Evolutionary conservation across 2,113 vertebrate species (phyloP).

Genomic region (Hemibagrus wyckioides): DNA sequence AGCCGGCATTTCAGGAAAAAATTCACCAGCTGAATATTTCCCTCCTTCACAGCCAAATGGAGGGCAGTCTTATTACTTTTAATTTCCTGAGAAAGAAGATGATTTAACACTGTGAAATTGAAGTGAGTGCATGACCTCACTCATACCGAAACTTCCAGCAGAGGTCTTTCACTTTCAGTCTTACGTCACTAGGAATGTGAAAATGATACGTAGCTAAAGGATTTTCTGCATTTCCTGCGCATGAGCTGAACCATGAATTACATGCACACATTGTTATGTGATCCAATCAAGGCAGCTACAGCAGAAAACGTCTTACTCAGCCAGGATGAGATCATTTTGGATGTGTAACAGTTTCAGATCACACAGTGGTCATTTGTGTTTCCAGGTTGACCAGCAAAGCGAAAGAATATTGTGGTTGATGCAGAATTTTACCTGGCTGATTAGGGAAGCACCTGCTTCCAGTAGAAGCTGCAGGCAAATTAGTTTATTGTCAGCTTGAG

Average conservation of each 20-base stretch:
- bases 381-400: not conserved
- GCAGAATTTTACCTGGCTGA: conserved; percentile 77
- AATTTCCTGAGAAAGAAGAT: conserved; percentile 76
- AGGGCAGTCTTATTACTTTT: conserved; percentile 89
- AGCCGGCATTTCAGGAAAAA: conserved; percentile 76
- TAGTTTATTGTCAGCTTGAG: conserved; percentile 69
- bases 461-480: conserved; percentile 79
- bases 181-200: conserved; percentile 9
- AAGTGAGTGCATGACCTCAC: conserved; percentile 12
- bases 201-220: not conserved
- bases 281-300: not conserved
- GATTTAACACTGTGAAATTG: conserved; percentile 25
- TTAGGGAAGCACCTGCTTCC: conserved; percentile 72
- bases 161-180: conserved; percentile 33
- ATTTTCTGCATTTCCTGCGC: not conserved
- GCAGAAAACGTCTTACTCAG: not conserved
- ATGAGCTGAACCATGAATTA: not conserved
- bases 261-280: not conserved
- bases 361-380: not conserved
- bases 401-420: not conserved
- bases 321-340: not conserved
- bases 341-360: not conserved
- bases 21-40: conserved; percentile 79
- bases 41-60: conserved; percentile 88
- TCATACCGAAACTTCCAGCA: conserved; percentile 35